Percentiles rank a stretch among this genome's conserved stretches.
Conservation (phyloP, 2,113 vertebrate species). For the Xiphias gladius region DNA sequence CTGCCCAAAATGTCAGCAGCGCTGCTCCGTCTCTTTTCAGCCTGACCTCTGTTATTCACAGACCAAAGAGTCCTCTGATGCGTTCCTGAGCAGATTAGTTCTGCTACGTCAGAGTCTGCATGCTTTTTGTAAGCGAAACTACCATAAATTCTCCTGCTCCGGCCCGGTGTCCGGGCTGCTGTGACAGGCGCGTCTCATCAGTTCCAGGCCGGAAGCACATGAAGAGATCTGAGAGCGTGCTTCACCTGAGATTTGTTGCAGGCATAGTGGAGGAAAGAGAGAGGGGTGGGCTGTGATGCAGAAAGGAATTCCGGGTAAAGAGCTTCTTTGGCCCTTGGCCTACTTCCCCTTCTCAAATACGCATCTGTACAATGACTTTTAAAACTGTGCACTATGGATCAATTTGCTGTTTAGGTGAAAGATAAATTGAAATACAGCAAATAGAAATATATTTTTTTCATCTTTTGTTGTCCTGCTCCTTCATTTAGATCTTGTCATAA, state of each 20-base stretch:
- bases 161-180: conserved; percentile 8
- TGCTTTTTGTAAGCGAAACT: conserved; percentile 33
- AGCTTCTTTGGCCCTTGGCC: conserved; percentile 40
- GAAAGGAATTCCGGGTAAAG: background rate
- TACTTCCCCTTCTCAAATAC: conserved; percentile 21
- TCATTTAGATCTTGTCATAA: background rate
- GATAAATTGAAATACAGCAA: background rate
- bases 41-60: conserved; percentile 37
- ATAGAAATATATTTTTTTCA: too few relatives aligned
- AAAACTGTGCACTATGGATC: background rate
- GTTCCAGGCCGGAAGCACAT: conserved; percentile 48
- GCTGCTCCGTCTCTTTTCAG: conserved; percentile 10
- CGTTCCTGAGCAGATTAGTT: conserved; percentile 71
- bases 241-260: conserved; percentile 45
- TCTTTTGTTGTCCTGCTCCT: too few relatives aligned
- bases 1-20: conserved; percentile 26
- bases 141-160: conserved; percentile 9
- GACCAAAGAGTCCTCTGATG: conserved; percentile 22
- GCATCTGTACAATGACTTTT: background rate
- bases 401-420: background rate
- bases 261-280: background rate
- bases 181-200: conserved; percentile 54
- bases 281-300: background rate
- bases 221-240: background rate
- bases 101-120: conserved; percentile 36